Percentiles rank a stretch among this genome's conserved stretches.
phyloP scores from a whole-genome alignment of 2,113 vertebrate genomes.

The Callocephalon fimbriatum region DNA sequence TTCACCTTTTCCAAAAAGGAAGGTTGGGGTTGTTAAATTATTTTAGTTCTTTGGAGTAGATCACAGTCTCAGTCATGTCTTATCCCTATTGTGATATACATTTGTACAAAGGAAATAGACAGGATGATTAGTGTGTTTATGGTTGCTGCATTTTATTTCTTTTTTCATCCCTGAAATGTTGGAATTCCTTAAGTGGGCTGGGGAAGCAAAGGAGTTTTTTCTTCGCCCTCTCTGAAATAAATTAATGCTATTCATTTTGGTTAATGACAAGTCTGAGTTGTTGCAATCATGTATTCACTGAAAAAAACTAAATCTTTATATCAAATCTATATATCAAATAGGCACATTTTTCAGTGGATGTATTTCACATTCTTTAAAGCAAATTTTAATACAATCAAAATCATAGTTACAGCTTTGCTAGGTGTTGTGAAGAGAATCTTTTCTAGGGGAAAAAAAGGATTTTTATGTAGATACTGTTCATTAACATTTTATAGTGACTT shows the following conservation, averaged over 20 bases:
- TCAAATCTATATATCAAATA: neutral
- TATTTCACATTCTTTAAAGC: neutral
- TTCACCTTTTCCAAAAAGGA: slow-evolving; percentile 26
- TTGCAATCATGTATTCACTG: neutral
- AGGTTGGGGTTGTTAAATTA: neutral
- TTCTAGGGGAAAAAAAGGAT: neutral
- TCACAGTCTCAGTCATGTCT: neutral
- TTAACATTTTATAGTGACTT: neutral
- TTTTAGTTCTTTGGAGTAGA: neutral
- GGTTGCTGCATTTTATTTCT: neutral
- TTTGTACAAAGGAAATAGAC: neutral
- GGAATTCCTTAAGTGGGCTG: neutral
- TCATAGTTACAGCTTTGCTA: neutral
- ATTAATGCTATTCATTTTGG: neutral
- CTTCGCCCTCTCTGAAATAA: neutral
- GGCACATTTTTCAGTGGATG: neutral
- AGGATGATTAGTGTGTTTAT: neutral
- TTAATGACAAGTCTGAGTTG: neutral
- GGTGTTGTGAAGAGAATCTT: neutral
- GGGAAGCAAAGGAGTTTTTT: neutral
- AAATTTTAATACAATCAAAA: neutral
- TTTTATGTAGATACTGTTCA: neutral
- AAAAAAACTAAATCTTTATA: neutral
- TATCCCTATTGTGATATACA: neutral
- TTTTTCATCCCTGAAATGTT: neutral